Percentiles rank a stretch among this genome's conserved stretches.
Conservation (phyloP, 2,797 vertebrate species). For the Nannoperca obscura region DNA sequence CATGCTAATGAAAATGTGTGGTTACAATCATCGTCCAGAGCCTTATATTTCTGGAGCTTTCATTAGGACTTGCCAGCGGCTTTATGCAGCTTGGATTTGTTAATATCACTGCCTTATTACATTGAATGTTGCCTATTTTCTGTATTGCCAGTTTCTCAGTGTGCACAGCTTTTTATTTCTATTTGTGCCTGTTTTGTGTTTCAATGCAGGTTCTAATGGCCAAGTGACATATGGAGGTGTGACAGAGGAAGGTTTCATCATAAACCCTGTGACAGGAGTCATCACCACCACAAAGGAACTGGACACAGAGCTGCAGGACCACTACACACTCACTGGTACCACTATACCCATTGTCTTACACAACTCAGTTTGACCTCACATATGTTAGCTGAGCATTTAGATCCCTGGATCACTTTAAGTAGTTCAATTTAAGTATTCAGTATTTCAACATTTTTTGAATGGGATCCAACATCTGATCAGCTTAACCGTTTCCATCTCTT, state of each 20-base stretch:
- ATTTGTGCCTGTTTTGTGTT: slow-evolving; percentile 26
- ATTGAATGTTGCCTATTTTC: slow-evolving; percentile 9
- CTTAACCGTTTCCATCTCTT: slow-evolving; percentile 36
- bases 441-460: neutral
- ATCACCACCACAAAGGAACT: slow-evolving; percentile 90
- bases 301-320: slow-evolving; percentile 90
- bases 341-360: neutral
- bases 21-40: slow-evolving; percentile 34
- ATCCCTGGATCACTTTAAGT: neutral
- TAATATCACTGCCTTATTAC: slow-evolving; percentile 15
- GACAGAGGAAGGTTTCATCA: slow-evolving; percentile 90
- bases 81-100: slow-evolving; percentile 7
- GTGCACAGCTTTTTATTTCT: neutral
- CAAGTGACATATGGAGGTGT: slow-evolving; percentile 93
- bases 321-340: slow-evolving; percentile 92
- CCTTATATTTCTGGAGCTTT: slow-evolving; percentile 30
- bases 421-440: neutral
- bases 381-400: neutral
- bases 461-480: neutral
- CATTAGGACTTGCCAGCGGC: slow-evolving; percentile 23
- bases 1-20: slow-evolving; percentile 62
- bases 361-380: neutral
- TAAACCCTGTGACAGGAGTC: slow-evolving; percentile 92
- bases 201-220: slow-evolving; percentile 88
- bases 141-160: slow-evolving; percentile 7